Base-by-base conservation (phyloP, 2,888 invertebrate species). In the Agriopis marginaria region DNA sequence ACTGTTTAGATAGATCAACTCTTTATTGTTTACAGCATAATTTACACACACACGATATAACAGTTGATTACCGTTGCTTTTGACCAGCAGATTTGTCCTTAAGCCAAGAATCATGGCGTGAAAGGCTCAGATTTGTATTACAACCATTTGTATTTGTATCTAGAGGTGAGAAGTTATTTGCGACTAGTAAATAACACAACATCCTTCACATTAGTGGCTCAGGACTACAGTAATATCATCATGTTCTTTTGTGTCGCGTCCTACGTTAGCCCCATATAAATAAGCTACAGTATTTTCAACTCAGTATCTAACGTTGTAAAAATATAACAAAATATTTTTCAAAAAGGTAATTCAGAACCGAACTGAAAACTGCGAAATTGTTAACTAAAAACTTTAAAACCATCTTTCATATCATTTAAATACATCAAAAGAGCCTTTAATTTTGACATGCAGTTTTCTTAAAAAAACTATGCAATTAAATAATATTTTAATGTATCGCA, bases 261-360 rank as follows among this genome's bases (percentile, higher is more conserved):
- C 88, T 86, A 93, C 93, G 93, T 89, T 89, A 82, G 90, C 85
- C 90, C 89, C 92, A 93, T 92, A 93, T 89, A 93, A 93, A 93
- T 92, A 92, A 91, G 93, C 17, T 63, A 42, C 63, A 45, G 60
- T 68, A 65, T 53, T 65, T 9, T 39, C 1, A n/a, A 47, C n/a
- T 11, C 70, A 70, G 70, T 62, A 53, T 10, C 58, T 5, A 0
- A 70, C 9, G 23, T 56, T 55, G 11, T 10, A 39, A 32, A 54
- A 54, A 32, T 23, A 23, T 51, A 17, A 51, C 14, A 7, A 17
- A 10, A 47, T 47, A 42, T 42, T 9, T 42, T 9, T 7, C 42
- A 42, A 7, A 42, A 42, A 32, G 32, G 32, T 32, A 32, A 3
- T 32, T 32, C 5, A 5, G 3, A 3, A 32, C 3, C 32, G 5